Percentiles rank a stretch among this genome's conserved stretches.
phyloP scores from a whole-genome alignment of 2,888 invertebrate genomes.

The Artemia sp. region DNA sequence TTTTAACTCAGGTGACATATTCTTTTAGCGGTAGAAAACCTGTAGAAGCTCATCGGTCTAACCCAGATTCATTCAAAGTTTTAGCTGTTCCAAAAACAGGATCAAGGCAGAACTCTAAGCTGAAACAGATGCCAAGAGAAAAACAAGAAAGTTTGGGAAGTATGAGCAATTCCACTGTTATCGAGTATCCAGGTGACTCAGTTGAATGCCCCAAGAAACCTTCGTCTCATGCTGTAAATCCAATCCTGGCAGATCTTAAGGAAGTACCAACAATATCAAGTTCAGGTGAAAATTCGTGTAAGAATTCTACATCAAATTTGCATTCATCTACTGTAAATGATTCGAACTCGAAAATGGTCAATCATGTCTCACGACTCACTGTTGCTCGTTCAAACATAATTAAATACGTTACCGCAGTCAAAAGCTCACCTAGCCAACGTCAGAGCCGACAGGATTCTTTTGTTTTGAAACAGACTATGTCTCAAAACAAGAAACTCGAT shows the following conservation, averaged over 20 bases:
- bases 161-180: no score
- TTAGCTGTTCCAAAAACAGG: conserved; percentile 9
- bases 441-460: not conserved
- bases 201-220: no score
- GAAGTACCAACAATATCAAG: not conserved
- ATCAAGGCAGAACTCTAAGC: not conserved
- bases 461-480: not conserved
- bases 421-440: not conserved
- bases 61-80: not conserved
- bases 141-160: not conserved
- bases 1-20: not conserved
- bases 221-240: no score
- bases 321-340: not conserved
- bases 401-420: not conserved
- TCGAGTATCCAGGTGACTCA: no score
- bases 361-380: not conserved
- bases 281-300: not conserved
- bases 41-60: conserved; percentile 1
- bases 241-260: no score
- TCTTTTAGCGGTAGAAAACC: not conserved
- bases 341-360: not conserved
- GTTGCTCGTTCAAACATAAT: not conserved
- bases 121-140: not conserved
- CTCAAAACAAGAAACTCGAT: not conserved
- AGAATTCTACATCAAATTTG: not conserved